Conservation (phyloP, 2,888 invertebrate genomes). For the Sphecodes monilicornis region DNA sequence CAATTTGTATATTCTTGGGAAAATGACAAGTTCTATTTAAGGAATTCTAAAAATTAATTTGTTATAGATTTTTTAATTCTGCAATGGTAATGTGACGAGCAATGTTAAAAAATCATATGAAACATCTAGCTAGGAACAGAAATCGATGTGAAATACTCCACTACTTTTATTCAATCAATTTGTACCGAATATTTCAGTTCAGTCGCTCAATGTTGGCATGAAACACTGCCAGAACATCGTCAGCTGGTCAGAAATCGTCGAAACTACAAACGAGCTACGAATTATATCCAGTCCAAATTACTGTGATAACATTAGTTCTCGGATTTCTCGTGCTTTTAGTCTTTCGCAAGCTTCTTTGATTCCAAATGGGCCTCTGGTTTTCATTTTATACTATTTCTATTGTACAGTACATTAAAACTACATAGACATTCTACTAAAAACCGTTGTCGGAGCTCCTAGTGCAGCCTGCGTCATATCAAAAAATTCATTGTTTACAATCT, state of each 20-base stretch:
- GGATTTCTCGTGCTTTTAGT: neutral
- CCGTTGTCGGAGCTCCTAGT: too few species aligned
- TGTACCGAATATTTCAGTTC: neutral
- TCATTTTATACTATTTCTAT: neutral
- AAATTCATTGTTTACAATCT: too few species aligned
- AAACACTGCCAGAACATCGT: neutral
- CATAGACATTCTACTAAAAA: neutral
- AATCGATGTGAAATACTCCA: neutral
- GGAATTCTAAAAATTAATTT: too few species aligned
- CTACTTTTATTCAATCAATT: neutral
- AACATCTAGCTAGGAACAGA: neutral
- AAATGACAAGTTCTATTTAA: too few species aligned
- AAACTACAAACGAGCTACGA: neutral
- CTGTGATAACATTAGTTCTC: neutral
- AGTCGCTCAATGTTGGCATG: neutral
- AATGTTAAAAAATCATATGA: neutral
- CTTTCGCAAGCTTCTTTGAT: neutral
- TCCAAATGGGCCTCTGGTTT: neutral
- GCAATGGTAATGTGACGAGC: too few species aligned
- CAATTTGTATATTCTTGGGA: too few species aligned
- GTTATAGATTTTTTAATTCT: too few species aligned
- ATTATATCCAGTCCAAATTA: neutral
- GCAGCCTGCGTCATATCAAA: neutral
- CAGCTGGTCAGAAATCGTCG: neutral
- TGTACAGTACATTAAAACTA: neutral